phyloP scores from a whole-genome alignment of 2,888 invertebrate species.

The Plagodis pulveraria region DNA sequence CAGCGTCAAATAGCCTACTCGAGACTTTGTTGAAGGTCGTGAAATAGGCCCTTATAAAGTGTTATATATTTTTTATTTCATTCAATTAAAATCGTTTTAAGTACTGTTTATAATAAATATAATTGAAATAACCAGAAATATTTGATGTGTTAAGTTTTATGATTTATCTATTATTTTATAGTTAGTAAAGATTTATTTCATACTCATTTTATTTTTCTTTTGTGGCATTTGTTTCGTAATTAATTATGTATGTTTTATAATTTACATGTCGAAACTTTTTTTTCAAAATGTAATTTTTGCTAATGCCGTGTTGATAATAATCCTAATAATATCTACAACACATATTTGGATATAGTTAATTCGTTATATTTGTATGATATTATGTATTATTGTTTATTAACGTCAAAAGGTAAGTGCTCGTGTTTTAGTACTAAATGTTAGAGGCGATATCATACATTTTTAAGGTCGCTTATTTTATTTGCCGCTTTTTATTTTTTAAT shows the following conservation, averaged over 20 bases:
- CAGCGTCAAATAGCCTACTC: no score
- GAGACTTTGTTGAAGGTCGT: no score
- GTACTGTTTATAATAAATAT: no score
- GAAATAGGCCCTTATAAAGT: no score
- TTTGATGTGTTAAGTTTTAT: neutral
- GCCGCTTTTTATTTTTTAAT: constrained; percentile 67
- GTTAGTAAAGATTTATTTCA: constrained; percentile 26
- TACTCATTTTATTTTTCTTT: constrained; percentile 22
- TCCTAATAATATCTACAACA: no score
- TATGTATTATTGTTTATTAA: constrained; percentile 27
- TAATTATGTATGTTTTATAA: constrained; percentile 25
- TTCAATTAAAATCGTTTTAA: no score
- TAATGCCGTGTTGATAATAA: constrained; percentile 50
- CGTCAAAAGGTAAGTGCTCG: constrained; percentile 50
- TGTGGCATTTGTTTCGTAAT: constrained; percentile 31
- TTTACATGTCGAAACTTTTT: constrained; percentile 16
- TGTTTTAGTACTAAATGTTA: constrained; percentile 51
- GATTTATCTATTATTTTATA: neutral
- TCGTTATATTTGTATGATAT: constrained; percentile 36
- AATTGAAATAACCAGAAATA: no score
- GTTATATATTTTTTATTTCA: no score
- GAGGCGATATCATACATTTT: constrained; percentile 54
- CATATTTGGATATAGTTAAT: constrained; percentile 24
- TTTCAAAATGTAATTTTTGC: constrained; percentile 51
- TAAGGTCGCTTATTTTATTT: constrained; percentile 69